Conservation (phyloP, 1,140 invertebrate genomes). For the Carposina sasakii region DNA sequence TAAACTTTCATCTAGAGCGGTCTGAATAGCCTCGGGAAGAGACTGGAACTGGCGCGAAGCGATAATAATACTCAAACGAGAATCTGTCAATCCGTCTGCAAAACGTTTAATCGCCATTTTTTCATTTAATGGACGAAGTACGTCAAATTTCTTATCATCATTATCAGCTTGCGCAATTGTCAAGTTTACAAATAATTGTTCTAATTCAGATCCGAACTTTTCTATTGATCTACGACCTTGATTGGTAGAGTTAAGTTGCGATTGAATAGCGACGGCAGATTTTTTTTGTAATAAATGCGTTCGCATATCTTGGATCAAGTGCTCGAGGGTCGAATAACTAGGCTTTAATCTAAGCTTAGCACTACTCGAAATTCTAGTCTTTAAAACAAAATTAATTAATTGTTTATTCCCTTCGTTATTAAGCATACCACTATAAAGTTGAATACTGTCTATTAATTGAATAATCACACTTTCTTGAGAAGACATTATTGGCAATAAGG, state of each 20-base stretch:
- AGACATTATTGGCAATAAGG: slow-evolving; percentile 22
- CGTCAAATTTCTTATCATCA: neutral
- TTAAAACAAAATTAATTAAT: slow-evolving; percentile 10
- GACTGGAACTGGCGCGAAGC: neutral
- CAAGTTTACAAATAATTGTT: slow-evolving; percentile 1
- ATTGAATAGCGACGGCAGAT: neutral
- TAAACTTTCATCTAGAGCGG: neutral
- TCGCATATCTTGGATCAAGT: slow-evolving; percentile 6
- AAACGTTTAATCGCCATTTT: slow-evolving; percentile 2
- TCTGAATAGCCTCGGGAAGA: neutral
- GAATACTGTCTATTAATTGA: slow-evolving; percentile 26
- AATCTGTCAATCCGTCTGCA: neutral
- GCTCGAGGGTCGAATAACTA: slow-evolving; percentile 8
- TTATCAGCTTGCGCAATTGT: neutral
- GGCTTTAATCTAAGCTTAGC: slow-evolving; percentile 10
- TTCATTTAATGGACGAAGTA: slow-evolving; percentile 1
- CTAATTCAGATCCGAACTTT: neutral
- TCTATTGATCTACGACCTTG: neutral
- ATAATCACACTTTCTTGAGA: slow-evolving; percentile 15
- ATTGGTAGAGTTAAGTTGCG: neutral
- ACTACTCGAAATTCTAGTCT: slow-evolving; percentile 9
- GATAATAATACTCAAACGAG: neutral
- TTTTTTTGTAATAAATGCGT: neutral
- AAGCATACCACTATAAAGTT: slow-evolving; percentile 22
- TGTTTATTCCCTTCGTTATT: neutral